Evolutionary conservation across 2,888 invertebrate species (phyloP).

Genomic region (Agrotis segetum): DNA sequence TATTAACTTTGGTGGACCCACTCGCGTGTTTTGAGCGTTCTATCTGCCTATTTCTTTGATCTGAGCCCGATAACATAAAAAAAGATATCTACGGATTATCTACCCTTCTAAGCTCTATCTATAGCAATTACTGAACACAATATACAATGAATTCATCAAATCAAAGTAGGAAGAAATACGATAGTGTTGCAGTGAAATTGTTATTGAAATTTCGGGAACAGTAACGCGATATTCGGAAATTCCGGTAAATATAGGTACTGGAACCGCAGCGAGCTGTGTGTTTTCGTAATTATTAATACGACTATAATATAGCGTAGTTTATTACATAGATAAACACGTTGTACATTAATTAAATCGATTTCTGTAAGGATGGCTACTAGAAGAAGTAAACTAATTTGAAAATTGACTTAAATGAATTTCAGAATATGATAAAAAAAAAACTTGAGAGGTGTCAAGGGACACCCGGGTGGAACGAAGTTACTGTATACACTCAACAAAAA

Average conservation of each 20-base stretch:
- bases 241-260: not conserved
- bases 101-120: not conserved
- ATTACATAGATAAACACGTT: not conserved
- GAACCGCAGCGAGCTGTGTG: not conserved
- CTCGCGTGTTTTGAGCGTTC: too few species aligned
- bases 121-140: not conserved
- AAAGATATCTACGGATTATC: not conserved
- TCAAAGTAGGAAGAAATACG: not conserved
- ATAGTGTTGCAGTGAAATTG: not conserved
- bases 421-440: too few species aligned
- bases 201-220: not conserved
- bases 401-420: too few species aligned
- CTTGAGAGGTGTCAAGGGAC: too few species aligned
- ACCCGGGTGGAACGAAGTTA: too few species aligned
- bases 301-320: not conserved
- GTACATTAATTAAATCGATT: too few species aligned
- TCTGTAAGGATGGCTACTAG: too few species aligned
- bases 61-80: too few species aligned
- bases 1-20: too few species aligned
- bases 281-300: not conserved
- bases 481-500: too few species aligned
- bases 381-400: too few species aligned
- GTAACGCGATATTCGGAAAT: not conserved
- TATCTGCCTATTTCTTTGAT: too few species aligned
- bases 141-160: conserved; percentile 1